Conservation (phyloP, 2,113 vertebrate species). For the Bucco capensis region DNA sequence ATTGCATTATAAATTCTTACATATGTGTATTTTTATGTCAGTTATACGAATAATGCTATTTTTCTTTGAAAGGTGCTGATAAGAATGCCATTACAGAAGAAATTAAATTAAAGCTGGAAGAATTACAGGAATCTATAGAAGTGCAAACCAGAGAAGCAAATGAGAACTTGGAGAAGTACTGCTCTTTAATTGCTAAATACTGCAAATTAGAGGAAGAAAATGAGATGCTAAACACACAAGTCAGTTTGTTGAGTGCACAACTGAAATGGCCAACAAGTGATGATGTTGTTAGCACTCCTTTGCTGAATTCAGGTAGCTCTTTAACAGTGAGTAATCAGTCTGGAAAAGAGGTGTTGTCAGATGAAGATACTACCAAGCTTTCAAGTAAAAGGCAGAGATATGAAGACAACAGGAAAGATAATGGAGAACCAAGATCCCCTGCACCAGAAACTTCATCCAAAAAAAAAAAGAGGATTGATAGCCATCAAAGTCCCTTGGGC, state of each 20-base stretch:
- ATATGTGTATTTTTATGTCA: background rate
- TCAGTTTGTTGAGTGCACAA: conserved; percentile 69
- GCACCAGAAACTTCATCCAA: conserved; percentile 71
- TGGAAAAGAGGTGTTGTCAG: conserved; percentile 42
- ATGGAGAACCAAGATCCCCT: background rate
- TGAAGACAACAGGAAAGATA: conserved; percentile 19
- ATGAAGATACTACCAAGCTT: conserved; percentile 31
- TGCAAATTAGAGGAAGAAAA: conserved; percentile 87
- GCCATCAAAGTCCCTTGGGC: background rate
- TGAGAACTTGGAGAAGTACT: conserved; percentile 89
- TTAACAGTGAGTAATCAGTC: background rate
- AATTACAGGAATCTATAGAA: conserved; percentile 77
- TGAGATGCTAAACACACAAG: conserved; percentile 76
- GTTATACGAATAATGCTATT: background rate
- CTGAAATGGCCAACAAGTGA: conserved; percentile 9
- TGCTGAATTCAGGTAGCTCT: background rate
- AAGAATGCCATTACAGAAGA: conserved; percentile 39
- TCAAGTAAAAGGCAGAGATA: conserved; percentile 74
- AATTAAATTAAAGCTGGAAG: conserved; percentile 73
- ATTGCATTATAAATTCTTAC: background rate
- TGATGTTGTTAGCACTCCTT: background rate
- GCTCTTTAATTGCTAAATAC: conserved; percentile 78
- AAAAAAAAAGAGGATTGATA: conserved; percentile 71
- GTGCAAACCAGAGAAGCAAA: conserved; percentile 82
- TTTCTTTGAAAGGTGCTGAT: conserved; percentile 57